phyloP scores from a whole-genome alignment of 2,113 vertebrate species.

The Calidris pygmaea region DNA sequence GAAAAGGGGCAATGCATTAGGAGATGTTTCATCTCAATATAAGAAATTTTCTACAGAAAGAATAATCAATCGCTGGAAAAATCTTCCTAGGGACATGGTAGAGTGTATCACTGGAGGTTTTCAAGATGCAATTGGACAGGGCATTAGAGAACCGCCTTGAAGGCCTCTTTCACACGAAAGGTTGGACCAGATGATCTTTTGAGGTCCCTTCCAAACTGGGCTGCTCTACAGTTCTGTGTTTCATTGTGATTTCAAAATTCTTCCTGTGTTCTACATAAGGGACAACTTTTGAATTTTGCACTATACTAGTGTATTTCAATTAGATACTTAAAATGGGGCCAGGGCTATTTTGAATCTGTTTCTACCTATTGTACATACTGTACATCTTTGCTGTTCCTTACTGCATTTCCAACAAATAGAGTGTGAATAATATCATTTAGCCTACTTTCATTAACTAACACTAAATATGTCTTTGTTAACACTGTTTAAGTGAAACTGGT shows the following conservation, averaged over 20 bases:
- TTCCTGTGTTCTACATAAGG: neutral
- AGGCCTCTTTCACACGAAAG: neutral
- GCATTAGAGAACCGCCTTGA: neutral
- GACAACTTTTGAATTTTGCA: neutral
- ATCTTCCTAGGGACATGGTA: neutral
- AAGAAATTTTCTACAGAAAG: neutral
- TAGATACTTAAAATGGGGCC: neutral
- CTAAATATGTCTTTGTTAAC: neutral
- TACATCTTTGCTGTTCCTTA: neutral
- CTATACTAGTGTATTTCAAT: neutral
- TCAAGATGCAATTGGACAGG: neutral
- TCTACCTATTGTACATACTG: neutral
- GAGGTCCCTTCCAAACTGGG: neutral
- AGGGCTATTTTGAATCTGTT: neutral
- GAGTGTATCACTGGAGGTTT: neutral
- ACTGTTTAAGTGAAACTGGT: neutral
- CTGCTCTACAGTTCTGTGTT: neutral
- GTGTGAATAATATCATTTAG: neutral
- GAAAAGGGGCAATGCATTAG: rapidly evolving
- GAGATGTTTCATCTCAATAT: neutral
- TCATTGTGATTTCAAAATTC: neutral
- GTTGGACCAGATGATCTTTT: neutral
- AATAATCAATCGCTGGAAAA: neutral
- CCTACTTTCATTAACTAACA: neutral
- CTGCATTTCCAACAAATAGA: neutral